A percentile compares a stretch with the other conserved stretches of the same genome.
Conservation (phyloP, 23 tunicate genomes). For the Corella eumyota region DNA sequence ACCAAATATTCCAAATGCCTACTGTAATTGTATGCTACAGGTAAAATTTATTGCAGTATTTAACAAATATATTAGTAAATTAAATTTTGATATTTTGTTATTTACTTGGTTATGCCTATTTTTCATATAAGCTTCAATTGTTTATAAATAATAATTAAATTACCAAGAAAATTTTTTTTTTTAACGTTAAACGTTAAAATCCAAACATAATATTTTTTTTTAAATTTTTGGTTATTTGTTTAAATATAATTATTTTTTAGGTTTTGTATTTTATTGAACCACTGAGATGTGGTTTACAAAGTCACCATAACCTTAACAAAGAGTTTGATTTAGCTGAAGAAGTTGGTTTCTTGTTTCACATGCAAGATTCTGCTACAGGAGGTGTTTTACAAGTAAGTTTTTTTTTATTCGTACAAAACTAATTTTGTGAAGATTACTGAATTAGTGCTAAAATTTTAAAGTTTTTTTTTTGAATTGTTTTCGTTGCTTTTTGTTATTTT, state of each 20-base stretch:
- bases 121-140: too few species aligned
- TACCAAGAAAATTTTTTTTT: too few species aligned
- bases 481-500: neutral
- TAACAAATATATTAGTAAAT: neutral
- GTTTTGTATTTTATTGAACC: slow-evolving; percentile 78
- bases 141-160: too few species aligned
- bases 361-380: slow-evolving; percentile 73
- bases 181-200: too few species aligned
- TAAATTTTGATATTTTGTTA: neutral
- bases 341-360: slow-evolving; percentile 84
- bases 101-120: too few species aligned
- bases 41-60: slow-evolving; percentile 6
- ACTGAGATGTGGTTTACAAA: slow-evolving; percentile 59
- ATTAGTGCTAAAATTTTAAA: neutral
- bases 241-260: too few species aligned
- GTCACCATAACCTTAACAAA: slow-evolving; percentile 72
- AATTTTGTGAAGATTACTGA: neutral
- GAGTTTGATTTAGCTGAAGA: slow-evolving; percentile 96
- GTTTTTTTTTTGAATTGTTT: neutral
- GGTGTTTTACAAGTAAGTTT: slow-evolving; percentile 46
- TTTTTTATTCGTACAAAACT: too few species aligned
- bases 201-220: too few species aligned
- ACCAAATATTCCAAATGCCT: slow-evolving; percentile 90
- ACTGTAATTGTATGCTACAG: slow-evolving; percentile 99
- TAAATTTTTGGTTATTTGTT: too few species aligned